Conservation (phyloP, 2,113 vertebrate genomes). For the Ceyx melanurus region DNA sequence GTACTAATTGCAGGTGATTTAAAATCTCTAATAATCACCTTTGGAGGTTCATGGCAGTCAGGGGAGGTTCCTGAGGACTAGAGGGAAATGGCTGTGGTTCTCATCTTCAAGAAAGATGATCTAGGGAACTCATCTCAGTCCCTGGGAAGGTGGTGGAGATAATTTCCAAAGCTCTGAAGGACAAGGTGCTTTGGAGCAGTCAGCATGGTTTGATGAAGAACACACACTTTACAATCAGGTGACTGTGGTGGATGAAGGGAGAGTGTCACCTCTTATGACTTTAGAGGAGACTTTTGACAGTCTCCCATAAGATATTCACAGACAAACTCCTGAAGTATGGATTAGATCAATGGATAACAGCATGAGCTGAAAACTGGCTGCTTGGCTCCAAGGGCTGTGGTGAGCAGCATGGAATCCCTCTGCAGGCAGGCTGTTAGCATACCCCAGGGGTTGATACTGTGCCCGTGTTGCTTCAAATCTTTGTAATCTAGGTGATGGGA, state of each 20-base stretch:
- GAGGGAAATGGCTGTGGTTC: background rate
- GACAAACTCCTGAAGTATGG: background rate
- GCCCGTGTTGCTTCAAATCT: background rate
- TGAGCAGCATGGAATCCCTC: background rate
- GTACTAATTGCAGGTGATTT: background rate
- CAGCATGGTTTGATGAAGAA: background rate
- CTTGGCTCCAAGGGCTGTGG: background rate
- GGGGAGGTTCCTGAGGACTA: background rate
- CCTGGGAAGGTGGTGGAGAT: background rate
- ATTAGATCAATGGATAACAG: background rate
- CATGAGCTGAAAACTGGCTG: background rate
- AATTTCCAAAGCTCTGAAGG: background rate
- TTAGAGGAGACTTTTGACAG: background rate
- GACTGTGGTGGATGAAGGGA: background rate
- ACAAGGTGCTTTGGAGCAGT: background rate
- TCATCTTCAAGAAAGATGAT: background rate
- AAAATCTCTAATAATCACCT: slow-evolving; percentile 18
- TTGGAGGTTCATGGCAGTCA: background rate
- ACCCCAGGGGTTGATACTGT: fast-evolving
- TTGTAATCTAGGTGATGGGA: background rate
- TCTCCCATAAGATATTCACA: background rate
- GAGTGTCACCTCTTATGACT: background rate
- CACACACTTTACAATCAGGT: background rate
- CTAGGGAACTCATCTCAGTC: background rate
- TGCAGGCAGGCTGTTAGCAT: background rate